Base-by-base conservation (phyloP, 37 sponge, comb jelly and placozoan species). In the Geodia barretti region DNA sequence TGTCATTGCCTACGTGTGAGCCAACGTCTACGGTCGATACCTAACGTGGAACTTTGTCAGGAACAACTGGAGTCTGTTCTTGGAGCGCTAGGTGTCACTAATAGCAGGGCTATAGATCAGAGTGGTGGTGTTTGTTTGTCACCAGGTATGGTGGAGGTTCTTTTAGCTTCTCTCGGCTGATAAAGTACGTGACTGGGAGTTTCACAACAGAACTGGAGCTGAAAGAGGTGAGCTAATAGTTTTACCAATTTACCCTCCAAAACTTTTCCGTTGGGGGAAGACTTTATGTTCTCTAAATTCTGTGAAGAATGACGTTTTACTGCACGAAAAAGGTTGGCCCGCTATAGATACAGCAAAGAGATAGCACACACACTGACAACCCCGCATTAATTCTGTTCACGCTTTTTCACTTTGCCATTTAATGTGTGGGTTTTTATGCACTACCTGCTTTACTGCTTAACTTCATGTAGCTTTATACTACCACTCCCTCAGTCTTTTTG, bases 21-120 rank as follows among this genome's bases (percentile, higher is more conserved):
- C 34, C 5, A 94, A 94, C 62, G 70, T 73, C 23, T 41, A 87
- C 74, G 95, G 92, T 1, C 75, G 87, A 24, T 64, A 43, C 32
- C 75, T 94, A 8, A 81, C 90, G 31, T 97, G 97, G 97, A 88
- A 86, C 78, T 94, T 91, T 47, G 62, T 94, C 40, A 75, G 82
- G 42, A 34, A 72, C 23, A 88, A 97, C 75, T 94, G 90, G 92
- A 67, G 74, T 35, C 32, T 59, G 68, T 68, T 84, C 19, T 34
- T 36, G 14, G 41, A 61, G 0, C 3, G 1, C 62, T 71, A 58
- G 23, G 75, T 39, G 11, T 17, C 9, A 17, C 20, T 14, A 20
- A 20, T 26, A 20, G 11, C 28, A 14, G 14, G 25, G 14, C 69
- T n/a, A n/a, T n/a, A n/a, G n/a, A n/a, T n/a, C n/a, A n/a, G n/a